Evolutionary conservation across 2,888 invertebrate species (phyloP).

Genomic region (Caenorhabditis doughertyi): DNA sequence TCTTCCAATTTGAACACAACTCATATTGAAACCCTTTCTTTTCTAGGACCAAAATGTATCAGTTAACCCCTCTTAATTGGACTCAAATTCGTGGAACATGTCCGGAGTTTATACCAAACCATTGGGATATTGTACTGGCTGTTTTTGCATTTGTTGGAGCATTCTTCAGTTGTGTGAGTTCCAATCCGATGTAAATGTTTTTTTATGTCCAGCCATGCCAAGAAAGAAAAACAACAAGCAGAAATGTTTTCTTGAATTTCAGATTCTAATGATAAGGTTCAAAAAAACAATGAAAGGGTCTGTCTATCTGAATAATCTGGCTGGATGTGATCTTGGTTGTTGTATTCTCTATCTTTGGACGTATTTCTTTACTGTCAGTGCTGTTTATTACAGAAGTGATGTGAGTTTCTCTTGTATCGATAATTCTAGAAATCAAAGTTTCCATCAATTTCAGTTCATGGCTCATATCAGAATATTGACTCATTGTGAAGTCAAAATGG

Average conservation of each 20-base stretch:
- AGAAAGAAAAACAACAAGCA: background rate
- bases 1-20: too few species aligned
- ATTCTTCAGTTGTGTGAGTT: constrained; percentile 15
- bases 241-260: too few species aligned
- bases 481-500: constrained; percentile 3
- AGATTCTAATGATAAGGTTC: constrained; percentile 23
- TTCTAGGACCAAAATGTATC: too few species aligned
- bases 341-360: constrained; percentile 32
- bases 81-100: constrained; percentile 6
- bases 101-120: constrained; percentile 20
- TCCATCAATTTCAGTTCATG: constrained; percentile 34
- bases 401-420: constrained; percentile 18
- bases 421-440: too few species aligned
- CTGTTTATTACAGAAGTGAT: constrained; percentile 2
- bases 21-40: too few species aligned
- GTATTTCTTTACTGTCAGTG: constrained; percentile 7
- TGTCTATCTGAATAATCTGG: constrained; percentile 8
- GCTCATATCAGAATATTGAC: background rate
- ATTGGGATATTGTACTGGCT: constrained; percentile 24
- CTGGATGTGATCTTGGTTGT: background rate
- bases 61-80: constrained; percentile 7
- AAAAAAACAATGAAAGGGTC: constrained; percentile 13
- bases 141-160: constrained; percentile 2
- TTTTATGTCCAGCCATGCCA: too few species aligned
- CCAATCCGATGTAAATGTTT: background rate